Base-by-base conservation (phyloP, 1,140 invertebrate genomes). In the Pseudomyrmex concolor region DNA sequence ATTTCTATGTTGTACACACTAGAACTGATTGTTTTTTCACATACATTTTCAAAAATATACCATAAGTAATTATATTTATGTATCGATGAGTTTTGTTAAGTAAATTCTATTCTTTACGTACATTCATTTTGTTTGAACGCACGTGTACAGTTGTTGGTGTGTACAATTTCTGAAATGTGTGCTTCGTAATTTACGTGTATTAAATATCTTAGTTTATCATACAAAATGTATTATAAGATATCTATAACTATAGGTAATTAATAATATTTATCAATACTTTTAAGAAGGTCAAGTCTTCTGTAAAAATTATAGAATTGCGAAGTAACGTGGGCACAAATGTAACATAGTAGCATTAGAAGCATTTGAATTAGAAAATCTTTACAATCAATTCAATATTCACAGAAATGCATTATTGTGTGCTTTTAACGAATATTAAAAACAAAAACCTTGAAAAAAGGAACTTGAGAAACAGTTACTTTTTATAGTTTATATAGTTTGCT, bases 311-410 rank as follows among this genome's bases (percentile, higher is more conserved):
- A 34, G 0, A 34, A 34, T 34, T 34, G 34, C 34, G 5, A 34
- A 34, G 34, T 7, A 34, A 34, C n/a, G n/a, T 34, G 34, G 34
- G 34, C 3, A 34, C 7, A 34, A 34, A 7, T 25, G 1, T 34
- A 34, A 34, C 34, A 34, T 34, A 7, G 34, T 7, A 7, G 7
- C 34, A 72, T 43, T 57, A 15, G 59, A 59, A 13, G 5, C 12
- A 62, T 48, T 60, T 45, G 15, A 73, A 73, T 19, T 22, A 3
- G 17, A 68, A 8, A n/a, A 25, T 15, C 45, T 59, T 12, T 8
- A 15, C 25, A 64, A 64, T 66, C 10, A 64, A 64, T 76, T 2
- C n/a, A 48, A 59, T 63, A 63, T 59, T 45, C 7, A 25, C 3
- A 25, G 15, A 19, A 17, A 54, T 54, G 7, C n/a, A n/a, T 66